Evolutionary conservation across 2,113 vertebrate genomes (phyloP).

Genomic region (Percina caprodes): DNA sequence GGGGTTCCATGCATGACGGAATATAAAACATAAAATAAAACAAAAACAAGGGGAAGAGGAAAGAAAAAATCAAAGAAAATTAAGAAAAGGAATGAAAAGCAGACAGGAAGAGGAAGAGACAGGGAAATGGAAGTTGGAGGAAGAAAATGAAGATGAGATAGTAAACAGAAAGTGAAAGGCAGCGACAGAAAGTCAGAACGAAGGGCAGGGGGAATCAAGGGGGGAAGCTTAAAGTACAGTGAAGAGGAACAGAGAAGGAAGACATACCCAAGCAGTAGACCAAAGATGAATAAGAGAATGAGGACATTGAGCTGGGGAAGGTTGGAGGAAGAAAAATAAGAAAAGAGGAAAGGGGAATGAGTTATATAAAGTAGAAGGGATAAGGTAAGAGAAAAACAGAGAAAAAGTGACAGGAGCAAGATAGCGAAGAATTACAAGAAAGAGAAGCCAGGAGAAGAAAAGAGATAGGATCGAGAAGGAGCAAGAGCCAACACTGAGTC

Average conservation of each 20-base stretch:
- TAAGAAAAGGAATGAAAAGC: background rate
- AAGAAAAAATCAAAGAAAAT: background rate
- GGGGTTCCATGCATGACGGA: background rate
- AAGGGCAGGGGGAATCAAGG: background rate
- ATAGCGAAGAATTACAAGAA: background rate
- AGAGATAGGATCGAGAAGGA: background rate
- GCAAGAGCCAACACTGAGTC: conserved; percentile 1
- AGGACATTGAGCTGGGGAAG: background rate
- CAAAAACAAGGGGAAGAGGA: background rate
- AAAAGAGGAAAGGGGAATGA: background rate
- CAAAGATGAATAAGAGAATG: background rate
- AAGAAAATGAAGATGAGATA: background rate
- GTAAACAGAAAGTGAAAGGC: background rate
- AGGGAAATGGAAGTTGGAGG: no score
- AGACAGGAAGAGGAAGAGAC: background rate
- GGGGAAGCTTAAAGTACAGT: background rate
- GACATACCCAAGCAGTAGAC: background rate
- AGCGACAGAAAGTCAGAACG: background rate
- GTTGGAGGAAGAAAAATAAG: background rate
- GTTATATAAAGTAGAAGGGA: background rate
- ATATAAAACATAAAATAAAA: background rate
- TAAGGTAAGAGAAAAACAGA: background rate
- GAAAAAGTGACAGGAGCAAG: background rate
- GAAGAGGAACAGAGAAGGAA: background rate
- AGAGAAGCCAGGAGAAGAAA: background rate